These are phyloP conservation scores for rabbit (Oryctolagus cuniculus) DNA, from an alignment of 2,113 vertebrate genomes.

Conservation along the genomic window DNA sequence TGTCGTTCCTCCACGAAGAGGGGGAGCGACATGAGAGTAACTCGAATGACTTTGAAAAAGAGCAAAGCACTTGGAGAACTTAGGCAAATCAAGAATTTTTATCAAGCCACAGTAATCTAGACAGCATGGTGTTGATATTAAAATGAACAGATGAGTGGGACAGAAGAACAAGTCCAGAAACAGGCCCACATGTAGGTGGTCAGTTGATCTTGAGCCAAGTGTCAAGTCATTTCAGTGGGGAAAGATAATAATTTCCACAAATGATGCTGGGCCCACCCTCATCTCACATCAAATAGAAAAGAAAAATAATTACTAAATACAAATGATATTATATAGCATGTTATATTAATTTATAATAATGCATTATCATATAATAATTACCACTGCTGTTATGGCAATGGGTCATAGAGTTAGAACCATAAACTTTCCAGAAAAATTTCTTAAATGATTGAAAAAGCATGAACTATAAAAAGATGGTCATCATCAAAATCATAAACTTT, in stretches of 20 bases:
- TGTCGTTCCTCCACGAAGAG: no score
- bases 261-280: neutral
- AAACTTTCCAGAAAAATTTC: neutral
- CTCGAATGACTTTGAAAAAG: neutral
- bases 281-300: neutral
- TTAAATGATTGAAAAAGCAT: neutral
- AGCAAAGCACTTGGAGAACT: no score
- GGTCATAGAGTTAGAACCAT: neutral
- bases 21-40: no score
- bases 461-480: neutral
- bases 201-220: neutral
- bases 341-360: no score
- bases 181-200: rapidly evolving
- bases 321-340: no score
- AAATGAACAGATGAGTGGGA: neutral
- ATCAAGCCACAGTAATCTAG: neutral
- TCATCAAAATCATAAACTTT: neutral
- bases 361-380: no score
- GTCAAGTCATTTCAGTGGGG: no score
- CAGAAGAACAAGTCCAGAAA: neutral
- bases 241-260: neutral
- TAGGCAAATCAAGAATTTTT: no score
- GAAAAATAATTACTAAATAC: neutral
- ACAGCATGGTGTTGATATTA: neutral
- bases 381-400: neutral